These are phyloP conservation scores for Malthinus flaveolus DNA, from an alignment of 2,888 invertebrate species.

Conservation along the genomic window DNA sequence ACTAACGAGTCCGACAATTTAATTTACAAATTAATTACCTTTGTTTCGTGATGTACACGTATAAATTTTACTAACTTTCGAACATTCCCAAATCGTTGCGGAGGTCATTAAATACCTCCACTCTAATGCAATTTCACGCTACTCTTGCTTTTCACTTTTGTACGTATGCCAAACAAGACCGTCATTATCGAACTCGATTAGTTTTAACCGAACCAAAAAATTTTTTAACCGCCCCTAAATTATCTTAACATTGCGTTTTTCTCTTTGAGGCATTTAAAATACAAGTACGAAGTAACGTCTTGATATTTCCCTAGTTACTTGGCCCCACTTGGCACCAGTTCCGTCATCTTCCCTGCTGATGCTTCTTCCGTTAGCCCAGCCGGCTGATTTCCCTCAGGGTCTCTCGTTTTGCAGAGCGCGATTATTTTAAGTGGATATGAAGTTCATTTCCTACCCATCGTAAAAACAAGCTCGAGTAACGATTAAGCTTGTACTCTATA, in stretches of 20 bases:
- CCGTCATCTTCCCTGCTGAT: slow-evolving; percentile 37
- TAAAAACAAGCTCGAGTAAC: slow-evolving; percentile 25
- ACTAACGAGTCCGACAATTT: slow-evolving; percentile 1
- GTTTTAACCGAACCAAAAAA: slow-evolving; percentile 9
- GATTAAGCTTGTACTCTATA: slow-evolving; percentile 24
- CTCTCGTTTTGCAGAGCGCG: slow-evolving; percentile 50
- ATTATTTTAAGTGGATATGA: slow-evolving; percentile 55
- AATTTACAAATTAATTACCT: slow-evolving; percentile 20
- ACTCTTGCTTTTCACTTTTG: slow-evolving; percentile 24
- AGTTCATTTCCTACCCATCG: slow-evolving; percentile 47
- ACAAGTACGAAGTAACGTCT: slow-evolving; percentile 44
- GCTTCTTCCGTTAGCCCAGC: slow-evolving; percentile 37
- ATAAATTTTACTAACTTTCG: slow-evolving; percentile 23
- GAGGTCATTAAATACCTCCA: slow-evolving; percentile 37
- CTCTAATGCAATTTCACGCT: slow-evolving; percentile 38
- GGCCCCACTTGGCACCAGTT: slow-evolving; percentile 48
- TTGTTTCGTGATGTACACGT: slow-evolving; percentile 19
- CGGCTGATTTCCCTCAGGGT: slow-evolving; percentile 54
- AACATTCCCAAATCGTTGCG: slow-evolving; percentile 30
- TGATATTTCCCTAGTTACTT: slow-evolving; percentile 44
- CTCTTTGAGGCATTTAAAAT: slow-evolving; percentile 33
- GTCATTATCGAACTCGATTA: slow-evolving; percentile 35
- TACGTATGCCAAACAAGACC: slow-evolving; percentile 24
- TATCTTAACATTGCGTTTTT: slow-evolving; percentile 3
- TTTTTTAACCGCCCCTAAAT: not conserved